Percentiles rank a stretch among this genome's conserved stretches.
phyloP scores from a whole-genome alignment of 2,888 invertebrate genomes.

The Lycaena phlaeas region DNA sequence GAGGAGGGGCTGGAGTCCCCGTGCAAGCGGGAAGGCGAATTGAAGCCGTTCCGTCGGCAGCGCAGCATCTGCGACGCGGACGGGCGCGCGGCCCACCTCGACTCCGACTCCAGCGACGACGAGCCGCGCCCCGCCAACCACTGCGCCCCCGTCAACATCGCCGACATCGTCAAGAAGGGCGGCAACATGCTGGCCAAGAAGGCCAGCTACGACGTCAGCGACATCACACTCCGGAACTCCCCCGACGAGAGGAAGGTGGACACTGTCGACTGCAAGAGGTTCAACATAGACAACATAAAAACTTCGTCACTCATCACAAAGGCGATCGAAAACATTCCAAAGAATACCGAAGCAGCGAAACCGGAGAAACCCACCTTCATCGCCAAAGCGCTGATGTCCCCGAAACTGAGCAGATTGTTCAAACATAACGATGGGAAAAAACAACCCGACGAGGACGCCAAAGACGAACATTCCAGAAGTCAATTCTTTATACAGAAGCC shows the following conservation, averaged over 20 bases:
- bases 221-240: conserved; percentile 29
- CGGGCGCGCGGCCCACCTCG: too few relatives aligned
- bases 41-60: conserved; percentile 39
- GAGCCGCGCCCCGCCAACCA: conserved; percentile 17
- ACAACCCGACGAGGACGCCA: conserved; percentile 33
- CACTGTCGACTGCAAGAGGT: conserved; percentile 38
- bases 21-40: conserved; percentile 31
- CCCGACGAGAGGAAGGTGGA: conserved; percentile 33
- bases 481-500: conserved; percentile 59
- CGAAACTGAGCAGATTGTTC: conserved; percentile 55
- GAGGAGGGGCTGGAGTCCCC: conserved; percentile 49
- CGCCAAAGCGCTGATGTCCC: conserved; percentile 53
- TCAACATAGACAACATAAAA: conserved; percentile 41
- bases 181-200: conserved; percentile 35
- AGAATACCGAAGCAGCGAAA: conserved; percentile 25
- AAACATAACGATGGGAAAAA: too few relatives aligned
- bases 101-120: conserved; percentile 35
- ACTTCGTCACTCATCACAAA: conserved; percentile 35
- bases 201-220: conserved; percentile 47
- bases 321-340: conserved; percentile 38
- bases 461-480: conserved; percentile 48
- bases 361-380: conserved; percentile 48
- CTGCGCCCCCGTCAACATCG: too few relatives aligned
- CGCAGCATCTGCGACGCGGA: conserved; percentile 41
- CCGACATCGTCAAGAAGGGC: too few relatives aligned